Base-by-base conservation (phyloP, 1,140 invertebrate genomes). In the Drosophila willistoni region DNA sequence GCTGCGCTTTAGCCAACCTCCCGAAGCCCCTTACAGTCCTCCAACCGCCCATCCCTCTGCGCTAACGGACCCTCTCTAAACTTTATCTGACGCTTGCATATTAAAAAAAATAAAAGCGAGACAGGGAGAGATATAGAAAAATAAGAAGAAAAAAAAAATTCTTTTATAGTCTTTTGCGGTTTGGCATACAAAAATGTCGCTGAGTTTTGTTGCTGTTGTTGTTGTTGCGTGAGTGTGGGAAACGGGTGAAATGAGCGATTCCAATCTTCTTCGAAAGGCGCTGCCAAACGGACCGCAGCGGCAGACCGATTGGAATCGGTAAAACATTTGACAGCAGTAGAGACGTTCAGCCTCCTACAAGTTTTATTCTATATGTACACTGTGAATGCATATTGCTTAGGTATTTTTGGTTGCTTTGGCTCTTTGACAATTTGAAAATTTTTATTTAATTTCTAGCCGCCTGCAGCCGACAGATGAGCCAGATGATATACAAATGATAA, bases 81-180 rank as follows among this genome's bases (percentile, higher is more conserved):
- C 14, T 67, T 84, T 89, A 89, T 89, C 84, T 72, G 71, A 67
- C 73, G 64, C 70, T 78, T 79, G 85, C 85, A 89, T 89, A 89
- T 90, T 79, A 82, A 77, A 77, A 73, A 77, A 77, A 74, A 77
- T 22, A 51, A 22, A 10, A 51, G 44, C 17, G 17, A 22, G 44
- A 22, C n/a, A 51, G 17, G 17, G n/a, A 44, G n/a, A 29, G 29
- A 29, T 29, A 44, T 44, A 76, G 69, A 73, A 76, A 76, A 76
- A 44, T 54, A 73, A 69, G 80, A 89, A 77, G 66, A 76, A 76
- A 76, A 44, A 69, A 73, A 76, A 89, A 84, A 77, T 72, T 89
- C 85, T 87, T 77, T 89, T 87, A 87, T 89, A 87, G 84, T 89
- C 81, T 87, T 82, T 86, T 87, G 84, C 85, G 84, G 84, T 87